These are phyloP conservation scores for Ichneumoninae sp. DNA, from an alignment of 2,888 invertebrate genomes.

Conservation along the genomic window DNA sequence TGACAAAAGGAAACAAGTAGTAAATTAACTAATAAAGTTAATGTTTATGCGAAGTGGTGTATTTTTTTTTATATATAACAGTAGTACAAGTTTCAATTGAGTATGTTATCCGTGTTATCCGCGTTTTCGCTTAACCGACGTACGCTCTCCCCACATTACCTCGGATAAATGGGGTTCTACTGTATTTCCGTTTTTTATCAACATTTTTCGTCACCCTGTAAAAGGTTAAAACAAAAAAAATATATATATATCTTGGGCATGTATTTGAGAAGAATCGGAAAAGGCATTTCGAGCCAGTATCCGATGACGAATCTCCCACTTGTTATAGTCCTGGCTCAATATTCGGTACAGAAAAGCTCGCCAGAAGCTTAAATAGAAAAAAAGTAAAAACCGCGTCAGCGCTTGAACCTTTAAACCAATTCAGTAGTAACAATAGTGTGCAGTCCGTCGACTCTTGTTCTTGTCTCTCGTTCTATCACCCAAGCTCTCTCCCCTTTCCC, in stretches of 20 bases:
- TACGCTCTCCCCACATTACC: too few relatives aligned
- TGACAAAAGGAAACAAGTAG: too few relatives aligned
- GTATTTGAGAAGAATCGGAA: too few relatives aligned
- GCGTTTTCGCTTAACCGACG: too few relatives aligned
- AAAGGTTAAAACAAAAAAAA: neutral
- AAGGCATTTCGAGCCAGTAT: too few relatives aligned
- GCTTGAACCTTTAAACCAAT: constrained; percentile 24
- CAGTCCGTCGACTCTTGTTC: constrained; percentile 70
- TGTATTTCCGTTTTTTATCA: neutral
- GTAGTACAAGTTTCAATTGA: too few relatives aligned
- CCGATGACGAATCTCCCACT: neutral
- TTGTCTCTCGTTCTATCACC: constrained; percentile 69
- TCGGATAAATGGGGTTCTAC: too few relatives aligned
- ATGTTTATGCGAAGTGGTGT: neutral
- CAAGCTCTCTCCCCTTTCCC: constrained; percentile 4
- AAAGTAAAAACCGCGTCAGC: constrained; percentile 1
- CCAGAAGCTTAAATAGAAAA: neutral
- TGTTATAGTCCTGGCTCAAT: neutral
- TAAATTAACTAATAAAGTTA: neutral
- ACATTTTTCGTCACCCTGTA: too few relatives aligned
- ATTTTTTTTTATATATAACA: too few relatives aligned
- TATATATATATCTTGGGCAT: too few relatives aligned
- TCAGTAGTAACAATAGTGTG: constrained; percentile 38
- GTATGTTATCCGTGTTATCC: too few relatives aligned
- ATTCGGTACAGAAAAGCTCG: neutral